Base-by-base conservation (phyloP, 2,797 vertebrate species). In the Momotus momota region DNA sequence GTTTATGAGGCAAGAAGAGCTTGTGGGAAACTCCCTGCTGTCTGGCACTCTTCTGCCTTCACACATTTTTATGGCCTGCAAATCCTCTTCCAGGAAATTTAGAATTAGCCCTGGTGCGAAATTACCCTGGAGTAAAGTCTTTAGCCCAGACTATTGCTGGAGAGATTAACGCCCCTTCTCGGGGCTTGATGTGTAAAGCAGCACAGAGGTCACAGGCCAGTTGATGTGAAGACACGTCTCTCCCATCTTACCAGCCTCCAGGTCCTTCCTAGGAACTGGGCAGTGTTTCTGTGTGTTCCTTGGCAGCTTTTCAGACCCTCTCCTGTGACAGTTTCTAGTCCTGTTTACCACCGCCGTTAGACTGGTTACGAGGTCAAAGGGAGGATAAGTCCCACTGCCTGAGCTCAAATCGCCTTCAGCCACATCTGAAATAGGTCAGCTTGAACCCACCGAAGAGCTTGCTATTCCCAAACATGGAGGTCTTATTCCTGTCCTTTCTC, bases 11-110 rank as follows among this genome's bases (percentile, higher is more conserved):
- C 40, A 45, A 27, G 43, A 88, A 60, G 7, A 90, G 49, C 29
- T 38, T 38, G 58, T 16, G 41, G 46, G 41, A 71, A 86, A 12
- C 73, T 81, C 77, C 49, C 41, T 14, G 10, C 65, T 52, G 92
- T 81, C 83, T 88, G 83, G 45, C 86, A 81, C 41, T 83, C 65
- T 92, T 15, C 60, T 83, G 40, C 72, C 38, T 82, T 91, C 86
- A 41, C 80, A 78, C 48, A 29, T 93, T 91, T 85, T 90, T 77
- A 49, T 29, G 62, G 40, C 0, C 0, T 95, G 90, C 80, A 93
- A 92, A 90, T 92, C 65, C 52, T 96, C 45, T 82, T 88, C 41
- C 61, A 38, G 73, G 86, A 90, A 81, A 74, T 64, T 14, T 55
- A 57, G 54, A 43, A 81, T 86, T 79, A 83, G 41, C 35, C 17